Evolutionary conservation across 2,113 vertebrate species (phyloP), one percentile per base, ranked within the genome.

Genomic region (Podiceps cristatus): DNA sequence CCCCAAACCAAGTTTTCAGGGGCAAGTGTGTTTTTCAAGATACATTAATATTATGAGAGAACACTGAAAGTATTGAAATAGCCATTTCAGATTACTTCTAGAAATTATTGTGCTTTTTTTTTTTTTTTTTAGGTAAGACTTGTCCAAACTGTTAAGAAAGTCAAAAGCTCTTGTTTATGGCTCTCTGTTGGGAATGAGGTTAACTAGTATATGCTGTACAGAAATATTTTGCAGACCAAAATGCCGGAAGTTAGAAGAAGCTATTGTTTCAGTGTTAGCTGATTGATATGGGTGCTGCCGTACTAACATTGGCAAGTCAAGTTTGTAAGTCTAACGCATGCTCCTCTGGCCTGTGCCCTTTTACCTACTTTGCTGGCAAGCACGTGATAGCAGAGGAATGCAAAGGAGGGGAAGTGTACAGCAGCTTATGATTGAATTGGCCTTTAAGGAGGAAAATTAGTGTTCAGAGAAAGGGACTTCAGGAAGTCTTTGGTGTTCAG

Each of bases 331-430:
- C 22, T 22, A 3, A 17, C 35, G 76, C 40, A 50, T 59, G 45
- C 90, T 86, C 91, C 18, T 66, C 52, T 19, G 52, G 60, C 22
- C 25, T 3, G 20, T 59, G 91, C 95, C 95, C 95, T 98, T 97
- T 98, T 15, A 29, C 96, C 97, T 77, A 94, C 86, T 97, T 97
- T 11, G 80, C 67, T 14, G 7, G 88, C 47, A 2, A 31, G 27
- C 93, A 78, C 56, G 91, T 66, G 88, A 89, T 72, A 2, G 59
- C 20, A 31, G 35, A 72, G 87, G 94, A 96, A 95, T 92, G 96
- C 72, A 3, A 78, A 73, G 67, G 44, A 81, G 71, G 91, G 95
- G 96, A 95, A 95, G 86, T 20, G 68, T 2, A 4, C 23, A 13
- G 78, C 87, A 28, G 92, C 52, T 82, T 47, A 10, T 6, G 74